These are phyloP conservation scores for Hoplostethus mediterraneus DNA, from an alignment of 2,797 vertebrate genomes.

Conservation along the genomic window DNA sequence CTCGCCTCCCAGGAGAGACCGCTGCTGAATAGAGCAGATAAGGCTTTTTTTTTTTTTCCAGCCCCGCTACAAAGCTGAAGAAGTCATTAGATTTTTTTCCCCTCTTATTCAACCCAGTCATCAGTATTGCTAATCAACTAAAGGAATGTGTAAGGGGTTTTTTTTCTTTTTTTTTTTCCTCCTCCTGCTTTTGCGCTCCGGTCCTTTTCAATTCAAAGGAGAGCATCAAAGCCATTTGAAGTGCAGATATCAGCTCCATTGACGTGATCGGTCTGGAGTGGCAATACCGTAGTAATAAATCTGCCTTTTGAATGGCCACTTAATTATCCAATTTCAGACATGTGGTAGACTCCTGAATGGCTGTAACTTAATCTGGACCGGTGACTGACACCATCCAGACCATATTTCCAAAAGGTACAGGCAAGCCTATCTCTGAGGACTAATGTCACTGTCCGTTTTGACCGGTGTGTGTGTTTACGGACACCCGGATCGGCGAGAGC, in stretches of 20 bases:
- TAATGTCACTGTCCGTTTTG: not conserved
- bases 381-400: not conserved
- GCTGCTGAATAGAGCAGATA: constrained; percentile 85
- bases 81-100: constrained; percentile 73
- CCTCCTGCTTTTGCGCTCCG: constrained; percentile 35
- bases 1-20: constrained; percentile 79
- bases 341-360: constrained; percentile 3
- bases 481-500: not conserved
- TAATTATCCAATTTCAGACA: constrained; percentile 43
- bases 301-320: constrained; percentile 41
- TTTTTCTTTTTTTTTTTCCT: not conserved
- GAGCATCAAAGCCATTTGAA: constrained; percentile 66
- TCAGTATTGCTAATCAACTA: constrained; percentile 85
- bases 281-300: constrained; percentile 27
- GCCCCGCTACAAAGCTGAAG: constrained; percentile 72
- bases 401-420: constrained; percentile 4
- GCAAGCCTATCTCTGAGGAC: not conserved
- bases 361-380: constrained; percentile 12
- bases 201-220: constrained; percentile 53
- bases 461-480: constrained; percentile 6
- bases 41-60: constrained; percentile 70
- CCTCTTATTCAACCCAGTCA: constrained; percentile 76
- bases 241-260: constrained; percentile 64
- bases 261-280: constrained; percentile 32
- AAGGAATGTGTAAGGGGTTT: constrained; percentile 80